These are phyloP conservation scores for Cherax quadricarinatus DNA, from an alignment of 1,140 invertebrate genomes.

Conservation along the genomic window DNA sequence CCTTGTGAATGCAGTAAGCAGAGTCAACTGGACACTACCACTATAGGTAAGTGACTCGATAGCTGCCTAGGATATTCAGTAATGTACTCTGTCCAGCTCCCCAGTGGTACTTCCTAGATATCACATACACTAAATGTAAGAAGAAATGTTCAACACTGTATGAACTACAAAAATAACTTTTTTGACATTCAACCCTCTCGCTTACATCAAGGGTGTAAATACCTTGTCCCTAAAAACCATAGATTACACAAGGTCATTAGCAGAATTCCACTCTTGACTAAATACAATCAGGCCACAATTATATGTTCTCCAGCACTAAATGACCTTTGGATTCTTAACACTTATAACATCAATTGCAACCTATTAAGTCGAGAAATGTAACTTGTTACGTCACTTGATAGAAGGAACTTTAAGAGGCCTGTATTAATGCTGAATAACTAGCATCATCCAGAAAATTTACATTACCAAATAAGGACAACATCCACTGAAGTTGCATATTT, in stretches of 20 bases:
- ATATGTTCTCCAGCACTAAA: not conserved
- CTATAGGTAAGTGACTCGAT: conserved; percentile 18
- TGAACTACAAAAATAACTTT: conserved; percentile 36
- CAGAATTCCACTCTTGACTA: not conserved
- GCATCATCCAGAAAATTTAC: conserved; percentile 1
- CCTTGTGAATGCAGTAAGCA: not conserved
- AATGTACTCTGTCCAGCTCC: conserved; percentile 5
- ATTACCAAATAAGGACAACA: not conserved
- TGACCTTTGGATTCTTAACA: too few species aligned
- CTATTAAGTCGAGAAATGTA: not conserved
- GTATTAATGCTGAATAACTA: conserved; percentile 8
- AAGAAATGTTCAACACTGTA: conserved; percentile 22
- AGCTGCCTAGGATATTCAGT: conserved; percentile 22
- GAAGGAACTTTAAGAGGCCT: not conserved
- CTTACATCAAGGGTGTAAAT: not conserved
- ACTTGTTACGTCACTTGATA: not conserved
- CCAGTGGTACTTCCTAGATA: conserved; percentile 5
- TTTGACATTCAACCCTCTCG: conserved; percentile 4
- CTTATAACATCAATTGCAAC: not conserved
- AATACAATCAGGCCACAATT: not conserved
- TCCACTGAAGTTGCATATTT: not conserved
- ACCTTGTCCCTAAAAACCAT: not conserved
- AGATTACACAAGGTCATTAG: not conserved
- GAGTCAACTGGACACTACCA: conserved; percentile 24
- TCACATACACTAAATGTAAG: conserved; percentile 10